phyloP scores from a whole-genome alignment of 35 echinoderm and acorn worm species.

The Nesometra sesokonis region DNA sequence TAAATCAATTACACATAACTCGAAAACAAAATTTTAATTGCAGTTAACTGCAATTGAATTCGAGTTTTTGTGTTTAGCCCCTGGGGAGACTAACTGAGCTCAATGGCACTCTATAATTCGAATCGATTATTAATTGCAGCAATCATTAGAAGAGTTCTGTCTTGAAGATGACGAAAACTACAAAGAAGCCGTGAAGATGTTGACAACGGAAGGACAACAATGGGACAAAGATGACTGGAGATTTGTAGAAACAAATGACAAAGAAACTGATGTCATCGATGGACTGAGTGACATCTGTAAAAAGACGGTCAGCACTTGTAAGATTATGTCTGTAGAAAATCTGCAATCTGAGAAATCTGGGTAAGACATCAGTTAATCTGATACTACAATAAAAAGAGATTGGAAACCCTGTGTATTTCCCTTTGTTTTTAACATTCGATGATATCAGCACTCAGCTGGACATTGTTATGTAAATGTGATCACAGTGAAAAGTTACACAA shows the following conservation, averaged over 20 bases:
- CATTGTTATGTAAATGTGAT: no score
- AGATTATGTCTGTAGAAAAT: neutral
- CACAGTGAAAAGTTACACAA: no score
- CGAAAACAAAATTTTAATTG: no score
- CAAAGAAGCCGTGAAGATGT: neutral
- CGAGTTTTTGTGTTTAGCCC: no score
- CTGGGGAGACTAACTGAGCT: no score
- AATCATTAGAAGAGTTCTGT: neutral
- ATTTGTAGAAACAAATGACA: neutral
- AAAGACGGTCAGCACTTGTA: neutral
- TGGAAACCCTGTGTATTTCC: no score
- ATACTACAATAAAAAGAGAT: neutral
- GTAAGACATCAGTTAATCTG: neutral
- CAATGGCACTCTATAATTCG: no score
- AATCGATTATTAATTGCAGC: neutral
- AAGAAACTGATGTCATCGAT: neutral
- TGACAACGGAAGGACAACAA: neutral
- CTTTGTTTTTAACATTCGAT: no score
- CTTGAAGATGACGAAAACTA: conserved; percentile 1
- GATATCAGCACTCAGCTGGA: no score
- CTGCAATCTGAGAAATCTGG: neutral
- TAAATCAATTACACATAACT: no score
- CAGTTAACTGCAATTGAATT: no score
- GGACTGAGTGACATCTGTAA: neutral
- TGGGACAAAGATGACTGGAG: neutral